A percentile compares a stretch with the other conserved stretches of the same genome.
Conservation (phyloP, 1,140 invertebrate species). For the Polypedilum vanderplanki region DNA sequence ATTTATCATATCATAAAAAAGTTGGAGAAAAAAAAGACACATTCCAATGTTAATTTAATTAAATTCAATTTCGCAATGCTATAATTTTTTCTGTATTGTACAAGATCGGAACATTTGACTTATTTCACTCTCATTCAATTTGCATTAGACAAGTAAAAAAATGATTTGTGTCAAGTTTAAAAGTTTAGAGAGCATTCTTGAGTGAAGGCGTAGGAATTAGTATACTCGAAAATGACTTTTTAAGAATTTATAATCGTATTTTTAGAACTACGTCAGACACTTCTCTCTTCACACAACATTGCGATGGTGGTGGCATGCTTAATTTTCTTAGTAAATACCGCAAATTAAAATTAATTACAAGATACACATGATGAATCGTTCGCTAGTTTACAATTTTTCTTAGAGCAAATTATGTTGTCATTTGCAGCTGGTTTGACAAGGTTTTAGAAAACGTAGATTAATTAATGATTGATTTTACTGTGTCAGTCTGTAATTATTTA, state of each 20-base stretch:
- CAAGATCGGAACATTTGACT: not conserved
- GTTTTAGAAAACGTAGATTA: too few relatives aligned
- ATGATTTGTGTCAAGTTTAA: too few relatives aligned
- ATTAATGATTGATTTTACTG: not conserved
- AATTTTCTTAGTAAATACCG: too few relatives aligned
- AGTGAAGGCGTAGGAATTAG: too few relatives aligned
- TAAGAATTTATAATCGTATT: too few relatives aligned
- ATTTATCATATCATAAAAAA: not conserved
- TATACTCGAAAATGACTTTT: too few relatives aligned
- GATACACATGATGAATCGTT: not conserved
- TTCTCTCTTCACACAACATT: too few relatives aligned
- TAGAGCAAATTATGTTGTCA: not conserved
- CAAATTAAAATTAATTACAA: not conserved
- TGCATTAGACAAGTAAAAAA: too few relatives aligned
- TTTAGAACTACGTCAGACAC: too few relatives aligned
- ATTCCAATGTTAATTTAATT: slow-evolving; percentile 11
- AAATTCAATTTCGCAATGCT: not conserved
- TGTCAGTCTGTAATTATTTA: not conserved
- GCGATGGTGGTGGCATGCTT: too few relatives aligned
- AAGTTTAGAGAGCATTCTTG: too few relatives aligned
- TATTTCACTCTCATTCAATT: not conserved
- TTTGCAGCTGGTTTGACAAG: slow-evolving; percentile 16
- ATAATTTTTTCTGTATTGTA: not conserved
- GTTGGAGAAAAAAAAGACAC: not conserved
- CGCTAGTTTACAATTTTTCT: not conserved